A percentile compares a stretch with the other conserved stretches of the same genome.
phyloP scores from a whole-genome alignment of 2,113 vertebrate species.

The Xenotilapia leptura region DNA sequence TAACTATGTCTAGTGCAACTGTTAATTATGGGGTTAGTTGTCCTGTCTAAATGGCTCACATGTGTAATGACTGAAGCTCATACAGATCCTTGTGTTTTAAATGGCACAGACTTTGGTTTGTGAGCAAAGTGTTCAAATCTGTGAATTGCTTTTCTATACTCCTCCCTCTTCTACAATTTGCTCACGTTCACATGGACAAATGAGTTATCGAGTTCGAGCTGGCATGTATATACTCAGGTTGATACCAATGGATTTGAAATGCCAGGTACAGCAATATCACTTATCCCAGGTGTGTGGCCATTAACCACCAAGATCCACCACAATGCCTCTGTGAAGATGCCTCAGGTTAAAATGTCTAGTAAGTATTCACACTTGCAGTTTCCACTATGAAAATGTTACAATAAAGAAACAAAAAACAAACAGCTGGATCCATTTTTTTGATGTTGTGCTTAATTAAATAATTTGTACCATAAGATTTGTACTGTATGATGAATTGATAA shows the following conservation, averaged over 20 bases:
- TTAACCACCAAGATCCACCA: slow-evolving; percentile 10
- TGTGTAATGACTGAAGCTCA: background rate
- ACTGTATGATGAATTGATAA: slow-evolving; percentile 11
- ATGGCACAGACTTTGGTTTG: background rate
- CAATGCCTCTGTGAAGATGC: slow-evolving; percentile 48
- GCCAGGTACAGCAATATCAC: slow-evolving; percentile 36
- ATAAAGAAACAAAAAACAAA: background rate
- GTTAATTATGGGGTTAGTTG: background rate
- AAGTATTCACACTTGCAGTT: slow-evolving; percentile 8
- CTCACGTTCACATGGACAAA: background rate
- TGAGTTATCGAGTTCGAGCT: background rate
- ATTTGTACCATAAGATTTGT: slow-evolving; percentile 41
- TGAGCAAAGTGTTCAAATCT: background rate
- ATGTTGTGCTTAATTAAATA: slow-evolving; percentile 28
- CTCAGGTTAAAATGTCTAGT: slow-evolving; percentile 52
- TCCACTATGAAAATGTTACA: background rate
- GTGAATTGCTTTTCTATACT: background rate
- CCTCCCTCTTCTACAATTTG: background rate
- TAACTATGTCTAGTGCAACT: background rate
- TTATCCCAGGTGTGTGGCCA: slow-evolving; percentile 12
- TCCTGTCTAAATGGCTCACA: background rate
- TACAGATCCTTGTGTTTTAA: background rate
- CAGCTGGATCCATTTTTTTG: background rate
- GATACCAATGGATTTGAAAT: background rate
- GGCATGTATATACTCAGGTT: slow-evolving; percentile 33